phyloP scores from a whole-genome alignment of 1,140 invertebrate genomes.

The Campodea augens region DNA sequence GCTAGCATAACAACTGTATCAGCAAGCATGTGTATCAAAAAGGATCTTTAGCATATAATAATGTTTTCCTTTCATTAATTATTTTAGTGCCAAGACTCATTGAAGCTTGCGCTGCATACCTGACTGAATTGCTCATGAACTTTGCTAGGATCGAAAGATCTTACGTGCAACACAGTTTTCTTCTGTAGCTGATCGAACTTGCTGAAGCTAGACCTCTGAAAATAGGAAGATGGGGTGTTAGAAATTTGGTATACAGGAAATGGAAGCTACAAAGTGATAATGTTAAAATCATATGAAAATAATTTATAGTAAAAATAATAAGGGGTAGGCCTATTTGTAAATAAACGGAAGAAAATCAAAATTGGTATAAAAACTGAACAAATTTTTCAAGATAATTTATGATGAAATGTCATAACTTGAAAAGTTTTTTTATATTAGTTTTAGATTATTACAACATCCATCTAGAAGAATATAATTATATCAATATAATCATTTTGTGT shows the following conservation, averaged over 20 bases:
- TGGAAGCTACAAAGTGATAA: neutral
- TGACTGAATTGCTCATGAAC: conserved; percentile 43
- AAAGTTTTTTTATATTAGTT: no score
- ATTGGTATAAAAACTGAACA: neutral
- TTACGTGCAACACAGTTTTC: conserved; percentile 42
- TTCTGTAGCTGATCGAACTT: conserved; percentile 52
- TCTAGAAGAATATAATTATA: no score
- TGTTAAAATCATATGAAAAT: neutral
- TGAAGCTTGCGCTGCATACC: conserved; percentile 35
- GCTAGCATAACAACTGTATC: no score
- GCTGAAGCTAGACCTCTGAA: conserved; percentile 55
- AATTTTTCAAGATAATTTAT: neutral
- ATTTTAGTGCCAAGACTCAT: no score
- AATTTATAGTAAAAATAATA: neutral
- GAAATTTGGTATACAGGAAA: neutral
- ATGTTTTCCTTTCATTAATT: no score
- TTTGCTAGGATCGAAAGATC: conserved; percentile 41
- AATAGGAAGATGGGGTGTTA: conserved; percentile 13
- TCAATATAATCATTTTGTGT: no score
- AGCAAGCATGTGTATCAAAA: no score
- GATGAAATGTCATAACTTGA: no score
- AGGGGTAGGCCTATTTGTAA: neutral
- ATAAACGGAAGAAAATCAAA: neutral
- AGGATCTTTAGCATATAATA: no score
- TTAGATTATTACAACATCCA: no score